Evolutionary conservation across 2,888 invertebrate genomes (phyloP).

Genomic region (Cantharis rustica): DNA sequence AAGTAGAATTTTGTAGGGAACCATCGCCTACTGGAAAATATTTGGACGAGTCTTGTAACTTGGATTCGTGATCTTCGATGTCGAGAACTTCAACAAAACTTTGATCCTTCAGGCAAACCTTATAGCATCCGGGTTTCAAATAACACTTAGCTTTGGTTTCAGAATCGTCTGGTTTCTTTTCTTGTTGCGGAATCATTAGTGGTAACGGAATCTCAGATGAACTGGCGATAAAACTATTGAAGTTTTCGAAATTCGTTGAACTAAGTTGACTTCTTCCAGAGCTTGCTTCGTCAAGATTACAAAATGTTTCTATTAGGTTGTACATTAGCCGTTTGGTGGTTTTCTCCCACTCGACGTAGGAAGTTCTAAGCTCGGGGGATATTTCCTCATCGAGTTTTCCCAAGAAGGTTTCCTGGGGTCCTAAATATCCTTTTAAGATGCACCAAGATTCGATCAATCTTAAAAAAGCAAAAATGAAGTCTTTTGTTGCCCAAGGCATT

Average conservation of each 20-base stretch:
- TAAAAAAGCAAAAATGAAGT: slow-evolving; percentile 76
- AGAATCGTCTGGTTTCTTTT: no score
- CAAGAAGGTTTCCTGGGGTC: slow-evolving; percentile 51
- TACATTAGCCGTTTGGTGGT: slow-evolving; percentile 52
- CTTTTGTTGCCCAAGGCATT: slow-evolving; percentile 76
- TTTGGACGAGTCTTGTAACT: no score
- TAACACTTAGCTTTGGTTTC: no score
- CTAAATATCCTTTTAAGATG: slow-evolving; percentile 65
- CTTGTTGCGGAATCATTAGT: neutral
- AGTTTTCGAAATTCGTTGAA: neutral
- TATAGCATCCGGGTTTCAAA: no score
- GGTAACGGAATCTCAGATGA: neutral
- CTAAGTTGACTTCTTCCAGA: neutral
- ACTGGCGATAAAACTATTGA: neutral
- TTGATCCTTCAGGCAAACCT: slow-evolving; percentile 38
- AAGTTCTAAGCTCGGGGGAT: slow-evolving; percentile 51
- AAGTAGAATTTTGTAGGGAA: no score
- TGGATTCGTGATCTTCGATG: no score
- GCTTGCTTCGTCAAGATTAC: slow-evolving; percentile 46
- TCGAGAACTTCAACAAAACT: no score
- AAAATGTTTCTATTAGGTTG: slow-evolving; percentile 52
- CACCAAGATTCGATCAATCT: slow-evolving; percentile 75
- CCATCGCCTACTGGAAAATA: no score
- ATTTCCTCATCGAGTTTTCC: slow-evolving; percentile 54
- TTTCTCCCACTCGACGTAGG: slow-evolving; percentile 53